Evolutionary conservation across 2,797 vertebrate genomes (phyloP), one percentile per base, ranked within the genome.

Genomic region (Lutjanus argentimaculatus): DNA sequence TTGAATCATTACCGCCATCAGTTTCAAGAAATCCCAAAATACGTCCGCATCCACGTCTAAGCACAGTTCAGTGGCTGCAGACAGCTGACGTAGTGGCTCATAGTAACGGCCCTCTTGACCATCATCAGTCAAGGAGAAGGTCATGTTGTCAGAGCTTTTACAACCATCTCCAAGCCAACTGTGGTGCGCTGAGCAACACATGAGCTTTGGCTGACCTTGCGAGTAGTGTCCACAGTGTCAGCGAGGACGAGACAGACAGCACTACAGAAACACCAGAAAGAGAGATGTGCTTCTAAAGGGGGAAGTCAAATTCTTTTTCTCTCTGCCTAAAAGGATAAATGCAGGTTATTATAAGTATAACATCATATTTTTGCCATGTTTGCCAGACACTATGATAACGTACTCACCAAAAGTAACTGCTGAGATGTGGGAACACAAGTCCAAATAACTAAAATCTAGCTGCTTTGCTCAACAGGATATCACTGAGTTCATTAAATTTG

Each of bases 51-150:
- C 25, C 65, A 14, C 10, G 19, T 53, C 40, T 67, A 77, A 80
- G 22, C 65, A 57, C 30, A 57, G 64, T 6, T 16, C 30, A 62
- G 36, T 30, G 7, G 21, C 74, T 49, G 69, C 45, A 21, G 64
- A 73, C 51, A 57, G 58, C 86, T 77, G 12, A 77, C 79, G 76
- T 64, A 72, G 74, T 77, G 64, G 76, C 80, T 91, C 68, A 85
- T 68, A 61, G 79, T 85, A 92, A 92, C 65, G 69, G 75, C 82
- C 79, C 80, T 82, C 80, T 43, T 83, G 88, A 84, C 89, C 88
- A 76, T 72, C 88, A 92, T 94, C 88, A 75, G 88, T 94, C 92
- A 95, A 51, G 82, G 80, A 89, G 91, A 94, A 93, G 93, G 92
- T 94, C 92, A 90, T 67, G 83, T 83, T 89, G 91, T 92, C 87